A percentile compares a stretch with the other conserved stretches of the same genome.
Evolutionary conservation across 1,140 invertebrate species (phyloP).

Genomic region (Hetaerina americana): DNA sequence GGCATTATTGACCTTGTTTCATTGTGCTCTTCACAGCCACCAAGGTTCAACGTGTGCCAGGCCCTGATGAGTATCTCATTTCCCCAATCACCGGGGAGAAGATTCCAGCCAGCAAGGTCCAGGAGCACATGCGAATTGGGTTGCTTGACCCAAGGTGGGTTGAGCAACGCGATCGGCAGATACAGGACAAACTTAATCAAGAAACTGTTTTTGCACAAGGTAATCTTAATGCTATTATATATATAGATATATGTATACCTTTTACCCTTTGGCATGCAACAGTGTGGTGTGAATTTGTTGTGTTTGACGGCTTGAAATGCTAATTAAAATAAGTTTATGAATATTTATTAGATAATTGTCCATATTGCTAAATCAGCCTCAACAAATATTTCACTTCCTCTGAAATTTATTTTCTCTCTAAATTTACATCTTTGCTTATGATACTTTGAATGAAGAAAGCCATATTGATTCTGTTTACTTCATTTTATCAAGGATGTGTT

Average conservation of each 20-base stretch:
- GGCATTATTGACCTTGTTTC: background rate
- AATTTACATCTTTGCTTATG: too few relatives aligned
- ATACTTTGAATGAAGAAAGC: too few relatives aligned
- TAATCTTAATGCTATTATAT: conserved; percentile 18
- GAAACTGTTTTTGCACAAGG: conserved; percentile 76
- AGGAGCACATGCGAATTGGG: conserved; percentile 95
- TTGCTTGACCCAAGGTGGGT: conserved; percentile 96
- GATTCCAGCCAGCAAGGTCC: conserved; percentile 92
- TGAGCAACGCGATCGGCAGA: conserved; percentile 82
- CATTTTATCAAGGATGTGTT: too few relatives aligned
- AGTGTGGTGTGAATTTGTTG: too few relatives aligned
- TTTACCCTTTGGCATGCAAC: too few relatives aligned
- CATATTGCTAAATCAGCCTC: too few relatives aligned
- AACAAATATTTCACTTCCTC: too few relatives aligned
- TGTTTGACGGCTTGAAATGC: background rate
- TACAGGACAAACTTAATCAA: conserved; percentile 69
- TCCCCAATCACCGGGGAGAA: conserved; percentile 96
- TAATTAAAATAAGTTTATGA: too few relatives aligned
- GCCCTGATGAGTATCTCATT: conserved; percentile 82
- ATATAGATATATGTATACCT: too few relatives aligned
- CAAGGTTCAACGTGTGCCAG: conserved; percentile 40
- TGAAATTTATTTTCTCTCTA: too few relatives aligned
- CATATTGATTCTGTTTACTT: too few relatives aligned
- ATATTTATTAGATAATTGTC: too few relatives aligned
- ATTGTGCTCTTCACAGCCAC: conserved; percentile 24